A percentile compares a stretch with the other conserved stretches of the same genome.
Conservation (phyloP, 2,113 vertebrate species). For the Eudyptes chrysolophus region DNA sequence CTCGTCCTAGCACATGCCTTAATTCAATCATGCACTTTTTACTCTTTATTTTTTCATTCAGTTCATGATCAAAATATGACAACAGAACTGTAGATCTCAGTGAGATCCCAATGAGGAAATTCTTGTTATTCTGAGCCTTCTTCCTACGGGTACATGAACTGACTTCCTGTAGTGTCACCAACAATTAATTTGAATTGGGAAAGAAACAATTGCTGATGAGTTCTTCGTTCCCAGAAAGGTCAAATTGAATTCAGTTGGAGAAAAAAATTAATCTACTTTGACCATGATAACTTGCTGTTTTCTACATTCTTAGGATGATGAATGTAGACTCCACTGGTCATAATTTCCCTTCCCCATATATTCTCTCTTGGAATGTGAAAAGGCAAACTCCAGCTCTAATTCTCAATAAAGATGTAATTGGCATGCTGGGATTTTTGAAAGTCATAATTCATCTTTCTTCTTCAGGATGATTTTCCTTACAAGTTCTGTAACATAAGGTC, state of each 20-base stretch:
- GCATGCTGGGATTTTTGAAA: not conserved
- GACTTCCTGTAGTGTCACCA: not conserved
- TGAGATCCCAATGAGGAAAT: not conserved
- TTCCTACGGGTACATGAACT: not conserved
- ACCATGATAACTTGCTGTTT: not conserved
- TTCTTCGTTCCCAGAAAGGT: not conserved
- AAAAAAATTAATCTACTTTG: not conserved
- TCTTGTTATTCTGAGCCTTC: not conserved
- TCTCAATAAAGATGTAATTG: not conserved
- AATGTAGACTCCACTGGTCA: not conserved
- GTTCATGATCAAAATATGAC: not conserved
- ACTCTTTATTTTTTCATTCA: slow-evolving; percentile 28
- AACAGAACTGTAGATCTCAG: not conserved
- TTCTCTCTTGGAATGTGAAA: slow-evolving; percentile 11
- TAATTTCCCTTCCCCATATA: not conserved
- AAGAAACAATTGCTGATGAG: not conserved
- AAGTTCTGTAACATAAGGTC: slow-evolving; percentile 84
- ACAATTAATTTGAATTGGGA: not conserved
- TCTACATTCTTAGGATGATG: not conserved
- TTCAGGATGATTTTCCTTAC: slow-evolving; percentile 92
- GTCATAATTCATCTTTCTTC: slow-evolving; percentile 90
- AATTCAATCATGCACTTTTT: not conserved
- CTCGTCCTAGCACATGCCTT: not conserved
- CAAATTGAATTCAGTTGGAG: not conserved
- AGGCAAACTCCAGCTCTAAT: not conserved